Percentiles rank a stretch among this genome's conserved stretches.
These are phyloP conservation scores for Eristalis arbustorum DNA, from an alignment of 2,888 invertebrate genomes.

Conservation along the genomic window DNA sequence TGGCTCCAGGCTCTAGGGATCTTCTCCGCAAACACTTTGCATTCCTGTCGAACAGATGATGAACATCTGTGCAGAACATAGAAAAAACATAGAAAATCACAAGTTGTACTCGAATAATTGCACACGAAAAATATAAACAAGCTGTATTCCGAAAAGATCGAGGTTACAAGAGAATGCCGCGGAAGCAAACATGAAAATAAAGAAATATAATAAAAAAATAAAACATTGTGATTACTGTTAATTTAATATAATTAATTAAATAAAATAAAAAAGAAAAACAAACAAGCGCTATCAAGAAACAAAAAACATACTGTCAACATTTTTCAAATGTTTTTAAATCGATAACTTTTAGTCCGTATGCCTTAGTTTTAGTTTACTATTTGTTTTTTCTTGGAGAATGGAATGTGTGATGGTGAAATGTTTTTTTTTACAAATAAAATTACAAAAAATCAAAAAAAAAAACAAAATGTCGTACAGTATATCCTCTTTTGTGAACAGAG, in stretches of 20 bases:
- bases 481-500: constrained; percentile 32
- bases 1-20: constrained; percentile 32
- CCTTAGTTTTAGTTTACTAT: constrained; percentile 46
- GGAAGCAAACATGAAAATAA: constrained; percentile 32
- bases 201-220: constrained; percentile 32
- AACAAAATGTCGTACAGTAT: neutral
- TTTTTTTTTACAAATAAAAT: constrained; percentile 38
- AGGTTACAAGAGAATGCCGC: constrained; percentile 14
- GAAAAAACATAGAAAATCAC: neutral
- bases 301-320: constrained; percentile 25
- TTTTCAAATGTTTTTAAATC: constrained; percentile 52
- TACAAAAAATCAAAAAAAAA: constrained; percentile 10
- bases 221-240: constrained; percentile 67
- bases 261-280: constrained; percentile 5
- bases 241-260: constrained; percentile 63
- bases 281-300: neutral
- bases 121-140: neutral
- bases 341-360: constrained; percentile 54
- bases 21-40: constrained; percentile 25
- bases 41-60: constrained; percentile 55
- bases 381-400: constrained; percentile 53
- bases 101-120: constrained; percentile 20
- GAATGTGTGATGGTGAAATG: constrained; percentile 62
- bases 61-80: constrained; percentile 4
- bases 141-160: constrained; percentile 4